Base-by-base conservation (phyloP, 2,797 vertebrate species). In the Geotrypetes seraphini region DNA sequence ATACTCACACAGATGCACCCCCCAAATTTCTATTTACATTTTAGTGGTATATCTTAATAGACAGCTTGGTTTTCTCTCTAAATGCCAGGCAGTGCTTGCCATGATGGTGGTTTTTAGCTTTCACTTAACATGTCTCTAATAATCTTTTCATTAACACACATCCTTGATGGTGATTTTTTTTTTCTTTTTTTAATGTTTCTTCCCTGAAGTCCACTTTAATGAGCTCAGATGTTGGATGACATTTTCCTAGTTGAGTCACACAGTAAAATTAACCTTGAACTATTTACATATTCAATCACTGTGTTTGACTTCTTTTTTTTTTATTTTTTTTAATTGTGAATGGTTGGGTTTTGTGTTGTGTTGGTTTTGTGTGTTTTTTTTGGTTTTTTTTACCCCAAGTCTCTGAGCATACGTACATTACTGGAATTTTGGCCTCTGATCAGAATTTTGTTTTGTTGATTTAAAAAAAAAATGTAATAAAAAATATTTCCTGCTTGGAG, bases 401-500 rank as follows among this genome's bases (percentile, higher is more conserved):
- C 19, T 29, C 36, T n/a, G 5, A 28, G 12, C 33, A 12, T 42
- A 60, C 47, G 51, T 46, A 29, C 47, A 55, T 68, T 55, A 17
- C 29, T 44, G 56, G 57, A 57, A 50, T 58, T 47, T 61, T 23
- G 20, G 64, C 54, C 40, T 42, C 50, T 12, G 7, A 19, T 36
- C 51, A 22, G 59, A n/a, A 50, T 64, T 69, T 68, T 64, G 57
- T 72, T 79, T 72, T 72, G 70, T 72, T 71, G 78, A 85, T 83
- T 47, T n/a, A n/a, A n/a, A n/a, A 31, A 39, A n/a, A n/a, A 75
- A 77, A 43, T 49, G 73, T 63, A 46, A 66, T 38, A 39, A 27
- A 72, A 22, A 53, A 57, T 44, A 70, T 72, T 58, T 66, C 66
- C 75, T 43, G 72, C 66, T 46, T 70, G 76, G 78, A 63, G 73